Conservation (phyloP, 1,140 invertebrate genomes). For the Zaprionus tsacasi region DNA sequence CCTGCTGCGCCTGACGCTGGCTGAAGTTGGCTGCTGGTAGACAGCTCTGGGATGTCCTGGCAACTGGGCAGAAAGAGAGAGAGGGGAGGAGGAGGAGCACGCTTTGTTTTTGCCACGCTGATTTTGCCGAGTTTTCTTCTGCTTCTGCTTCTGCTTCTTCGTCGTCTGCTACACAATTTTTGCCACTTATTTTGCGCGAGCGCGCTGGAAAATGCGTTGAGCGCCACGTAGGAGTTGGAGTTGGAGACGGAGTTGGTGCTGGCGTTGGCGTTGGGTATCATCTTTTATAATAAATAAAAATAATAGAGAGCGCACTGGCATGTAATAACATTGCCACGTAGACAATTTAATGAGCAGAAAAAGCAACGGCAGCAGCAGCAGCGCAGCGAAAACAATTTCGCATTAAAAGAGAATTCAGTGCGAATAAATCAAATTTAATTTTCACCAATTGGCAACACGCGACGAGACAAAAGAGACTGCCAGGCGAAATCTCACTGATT, state of each 20-base stretch:
- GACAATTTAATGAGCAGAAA: slow-evolving; percentile 63
- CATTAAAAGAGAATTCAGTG: slow-evolving; percentile 68
- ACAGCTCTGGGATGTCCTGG: slow-evolving; percentile 2
- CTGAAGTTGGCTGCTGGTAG: slow-evolving; percentile 56
- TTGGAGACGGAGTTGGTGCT: not conserved
- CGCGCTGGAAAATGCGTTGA: slow-evolving; percentile 42
- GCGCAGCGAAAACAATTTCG: slow-evolving; percentile 56
- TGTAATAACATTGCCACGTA: slow-evolving; percentile 58
- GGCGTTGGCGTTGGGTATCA: slow-evolving; percentile 23
- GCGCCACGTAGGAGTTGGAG: not conserved
- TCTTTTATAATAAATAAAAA: slow-evolving; percentile 49
- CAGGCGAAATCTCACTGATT: slow-evolving; percentile 63
- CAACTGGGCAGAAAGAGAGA: not conserved
- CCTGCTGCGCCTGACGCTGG: not conserved
- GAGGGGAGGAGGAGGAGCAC: not conserved
- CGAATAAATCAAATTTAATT: slow-evolving; percentile 78
- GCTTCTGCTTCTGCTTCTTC: not conserved
- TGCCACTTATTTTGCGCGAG: slow-evolving; percentile 73
- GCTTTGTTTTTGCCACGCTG: slow-evolving; percentile 63
- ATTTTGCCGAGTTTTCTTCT: slow-evolving; percentile 43
- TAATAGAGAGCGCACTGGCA: slow-evolving; percentile 55
- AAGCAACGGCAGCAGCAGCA: slow-evolving; percentile 3
- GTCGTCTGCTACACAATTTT: slow-evolving; percentile 41
- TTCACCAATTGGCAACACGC: slow-evolving; percentile 56
- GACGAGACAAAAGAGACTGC: slow-evolving; percentile 14